These are phyloP conservation scores for Drosophila leontia DNA, from an alignment of 1,140 invertebrate species.

Conservation along the genomic window DNA sequence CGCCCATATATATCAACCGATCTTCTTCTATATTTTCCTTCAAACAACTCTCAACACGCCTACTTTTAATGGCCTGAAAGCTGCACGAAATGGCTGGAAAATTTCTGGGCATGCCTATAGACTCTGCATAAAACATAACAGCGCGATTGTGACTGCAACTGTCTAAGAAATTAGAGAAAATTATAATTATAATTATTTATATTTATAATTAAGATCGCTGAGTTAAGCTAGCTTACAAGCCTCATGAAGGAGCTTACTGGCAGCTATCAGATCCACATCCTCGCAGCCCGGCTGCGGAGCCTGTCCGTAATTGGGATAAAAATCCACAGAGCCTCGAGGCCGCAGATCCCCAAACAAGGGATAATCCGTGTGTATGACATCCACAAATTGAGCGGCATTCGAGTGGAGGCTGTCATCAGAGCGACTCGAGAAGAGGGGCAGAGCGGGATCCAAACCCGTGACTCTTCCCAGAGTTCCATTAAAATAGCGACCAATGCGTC, in stretches of 20 bases:
- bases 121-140: conserved; percentile 74
- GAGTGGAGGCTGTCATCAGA: conserved; percentile 85
- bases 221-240: conserved; percentile 58
- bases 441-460: conserved; percentile 87
- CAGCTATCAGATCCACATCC: conserved; percentile 68
- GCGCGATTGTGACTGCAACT: conserved; percentile 83
- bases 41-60: conserved; percentile 31
- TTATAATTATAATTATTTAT: background rate
- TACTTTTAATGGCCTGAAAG: conserved; percentile 43
- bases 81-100: conserved; percentile 69
- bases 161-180: conserved; percentile 33
- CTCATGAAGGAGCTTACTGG: conserved; percentile 76
- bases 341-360: conserved; percentile 87
- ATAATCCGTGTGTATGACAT: conserved; percentile 87
- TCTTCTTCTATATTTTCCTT: conserved; percentile 13
- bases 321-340: conserved; percentile 87
- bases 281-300: conserved; percentile 89
- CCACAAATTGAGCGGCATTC: conserved; percentile 86
- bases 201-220: background rate
- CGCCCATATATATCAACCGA: conserved; percentile 71
- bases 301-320: conserved; percentile 88
- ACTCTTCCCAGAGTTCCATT: conserved; percentile 85
- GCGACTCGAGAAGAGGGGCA: conserved; percentile 86
- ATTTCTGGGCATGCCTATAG: conserved; percentile 62
- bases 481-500: conserved; percentile 86